phyloP scores from a whole-genome alignment of 2,113 vertebrate genomes.

The Oncorhynchus clarkii region DNA sequence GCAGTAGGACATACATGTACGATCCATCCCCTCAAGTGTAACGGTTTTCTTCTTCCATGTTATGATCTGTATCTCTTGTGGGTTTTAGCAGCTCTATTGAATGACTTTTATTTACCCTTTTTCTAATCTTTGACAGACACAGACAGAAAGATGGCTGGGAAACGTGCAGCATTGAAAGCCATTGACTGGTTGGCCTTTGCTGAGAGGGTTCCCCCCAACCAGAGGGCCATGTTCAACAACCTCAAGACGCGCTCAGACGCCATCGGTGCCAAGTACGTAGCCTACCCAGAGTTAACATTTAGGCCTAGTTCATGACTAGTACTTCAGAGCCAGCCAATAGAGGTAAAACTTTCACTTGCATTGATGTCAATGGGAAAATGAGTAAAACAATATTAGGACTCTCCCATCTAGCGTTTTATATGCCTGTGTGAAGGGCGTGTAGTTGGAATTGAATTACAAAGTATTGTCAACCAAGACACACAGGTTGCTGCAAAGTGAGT shows the following conservation, averaged over 20 bases:
- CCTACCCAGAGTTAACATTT: background rate
- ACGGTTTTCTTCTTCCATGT: too few relatives aligned
- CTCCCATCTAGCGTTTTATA: too few relatives aligned
- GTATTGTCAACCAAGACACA: too few relatives aligned
- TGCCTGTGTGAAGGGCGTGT: too few relatives aligned
- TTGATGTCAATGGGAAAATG: too few relatives aligned
- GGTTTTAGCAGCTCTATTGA: too few relatives aligned
- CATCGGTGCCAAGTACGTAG: slow-evolving; percentile 77
- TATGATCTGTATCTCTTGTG: too few relatives aligned
- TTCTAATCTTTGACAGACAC: background rate
- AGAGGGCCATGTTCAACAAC: slow-evolving; percentile 79
- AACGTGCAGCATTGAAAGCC: slow-evolving; percentile 75
- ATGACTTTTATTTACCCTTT: background rate
- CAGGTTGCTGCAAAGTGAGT: too few relatives aligned
- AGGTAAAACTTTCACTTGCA: background rate
- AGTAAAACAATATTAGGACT: background rate
- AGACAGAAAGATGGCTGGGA: slow-evolving; percentile 74
- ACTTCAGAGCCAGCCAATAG: background rate
- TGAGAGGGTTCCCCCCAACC: slow-evolving; percentile 45
- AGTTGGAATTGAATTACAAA: too few relatives aligned
- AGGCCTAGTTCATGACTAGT: too few relatives aligned
- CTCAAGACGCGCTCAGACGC: slow-evolving; percentile 79
- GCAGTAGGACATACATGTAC: background rate
- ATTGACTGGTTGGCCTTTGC: slow-evolving; percentile 82
- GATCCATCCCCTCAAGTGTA: background rate